These are phyloP conservation scores for Hyphantria cunea DNA, from an alignment of 1,140 invertebrate genomes.

Conservation along the genomic window DNA sequence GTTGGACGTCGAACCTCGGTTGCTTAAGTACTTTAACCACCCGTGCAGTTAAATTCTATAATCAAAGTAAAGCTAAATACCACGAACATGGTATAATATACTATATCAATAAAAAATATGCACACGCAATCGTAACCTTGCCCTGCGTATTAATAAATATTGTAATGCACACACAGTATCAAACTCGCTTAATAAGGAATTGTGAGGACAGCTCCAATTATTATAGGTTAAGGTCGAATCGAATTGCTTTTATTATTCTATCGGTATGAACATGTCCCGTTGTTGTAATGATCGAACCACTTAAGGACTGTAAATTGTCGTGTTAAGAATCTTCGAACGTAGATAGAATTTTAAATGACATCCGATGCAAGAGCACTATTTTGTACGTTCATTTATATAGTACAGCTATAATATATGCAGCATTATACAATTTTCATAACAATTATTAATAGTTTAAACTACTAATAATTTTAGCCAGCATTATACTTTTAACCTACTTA, in stretches of 20 bases:
- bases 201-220: slow-evolving; percentile 37
- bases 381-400: too few species aligned
- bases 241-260: slow-evolving; percentile 19
- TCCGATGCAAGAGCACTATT: too few species aligned
- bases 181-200: slow-evolving; percentile 38
- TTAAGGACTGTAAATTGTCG: background rate
- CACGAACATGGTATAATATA: background rate
- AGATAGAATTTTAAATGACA: background rate
- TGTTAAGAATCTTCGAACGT: slow-evolving; percentile 5
- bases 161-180: slow-evolving; percentile 32
- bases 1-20: too few species aligned
- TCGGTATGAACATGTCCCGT: slow-evolving; percentile 7
- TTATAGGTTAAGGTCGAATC: slow-evolving; percentile 45
- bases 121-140: slow-evolving; percentile 26
- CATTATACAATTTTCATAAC: too few species aligned
- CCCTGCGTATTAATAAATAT: slow-evolving; percentile 34
- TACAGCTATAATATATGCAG: too few species aligned
- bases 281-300: slow-evolving; percentile 19
- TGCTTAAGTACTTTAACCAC: too few species aligned
- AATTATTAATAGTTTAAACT: too few species aligned
- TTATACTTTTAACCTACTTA: too few species aligned
- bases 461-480: too few species aligned
- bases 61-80: background rate
- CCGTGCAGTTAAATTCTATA: too few species aligned
- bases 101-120: background rate